Evolutionary conservation across 1,140 invertebrate species (phyloP), one percentile per base, ranked within the genome.

Genomic region (Lethocerus indicus): DNA sequence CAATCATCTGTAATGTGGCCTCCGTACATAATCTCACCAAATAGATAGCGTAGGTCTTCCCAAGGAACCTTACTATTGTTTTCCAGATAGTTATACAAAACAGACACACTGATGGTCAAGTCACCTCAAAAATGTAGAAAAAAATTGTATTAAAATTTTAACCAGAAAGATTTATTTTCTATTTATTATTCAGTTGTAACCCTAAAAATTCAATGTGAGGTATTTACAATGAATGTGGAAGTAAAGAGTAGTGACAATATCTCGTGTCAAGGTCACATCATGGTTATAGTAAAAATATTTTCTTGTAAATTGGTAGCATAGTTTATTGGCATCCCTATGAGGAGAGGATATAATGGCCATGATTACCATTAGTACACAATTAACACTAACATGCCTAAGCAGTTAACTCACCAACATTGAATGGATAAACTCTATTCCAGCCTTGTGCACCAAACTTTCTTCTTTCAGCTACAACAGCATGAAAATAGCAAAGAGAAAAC

Each of bases 21-120:
- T 12, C 91, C 90, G 59, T 95, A 95, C 90, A 94, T 94, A 51
- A 94, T 94, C 67, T 95, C 90, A 0, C 90, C 91, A 64, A 94
- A 93, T 2, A 94, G 68, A 63, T 94, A 94, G 4, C 89, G 70
- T 46, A 95, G 67, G 70, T 94, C 89, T 62, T 93, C 88, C 86
- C 87, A 94, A 0, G 89, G 89, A 13, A 93, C 76, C 47, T 78
- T 77, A 16, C 74, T 79, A 63, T 88, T 93, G 40, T 78, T 82
- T 62, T 95, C 90, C 58, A 97, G 65, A 67, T 96, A 95, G 66
- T 95, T 97, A 61, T 78, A 84, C 1, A 96, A 60, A 0, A 95
- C 91, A 60, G 86, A 85, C 1, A 87, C 81, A 60, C 89, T 90
- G 49, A 94, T 96, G 1, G 87, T 92, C 26, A 96, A 65, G 65